These are phyloP conservation scores for Halcyon chelicuti DNA, from an alignment of 2,797 vertebrate species.

Conservation along the genomic window DNA sequence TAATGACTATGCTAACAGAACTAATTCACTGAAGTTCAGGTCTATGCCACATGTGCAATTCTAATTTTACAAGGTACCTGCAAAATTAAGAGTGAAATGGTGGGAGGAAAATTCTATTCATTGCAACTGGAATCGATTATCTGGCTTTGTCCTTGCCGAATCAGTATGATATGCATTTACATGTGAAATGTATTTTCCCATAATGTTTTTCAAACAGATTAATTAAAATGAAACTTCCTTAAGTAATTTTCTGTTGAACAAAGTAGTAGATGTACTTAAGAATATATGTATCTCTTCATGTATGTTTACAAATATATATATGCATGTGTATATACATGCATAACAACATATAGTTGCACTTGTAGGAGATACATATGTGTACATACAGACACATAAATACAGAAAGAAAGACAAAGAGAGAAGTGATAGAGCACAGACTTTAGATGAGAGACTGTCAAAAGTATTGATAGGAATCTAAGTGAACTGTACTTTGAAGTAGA, in stretches of 20 bases:
- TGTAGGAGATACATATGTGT: neutral
- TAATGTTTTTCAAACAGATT: neutral
- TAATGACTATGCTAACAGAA: constrained; percentile 14
- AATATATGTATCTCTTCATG: neutral
- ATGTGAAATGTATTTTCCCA: neutral
- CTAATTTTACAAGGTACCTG: constrained; percentile 23
- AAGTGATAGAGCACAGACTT: neutral
- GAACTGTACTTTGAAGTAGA: neutral
- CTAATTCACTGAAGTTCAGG: neutral
- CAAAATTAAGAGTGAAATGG: neutral
- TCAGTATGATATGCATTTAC: neutral
- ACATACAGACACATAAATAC: neutral
- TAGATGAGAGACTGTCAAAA: neutral
- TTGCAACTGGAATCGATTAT: constrained; percentile 1
- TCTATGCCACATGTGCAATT: neutral
- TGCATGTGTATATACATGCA: neutral
- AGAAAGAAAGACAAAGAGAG: neutral
- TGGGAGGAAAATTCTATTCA: neutral
- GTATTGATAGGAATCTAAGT: neutral
- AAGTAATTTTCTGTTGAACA: neutral
- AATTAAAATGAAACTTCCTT: neutral
- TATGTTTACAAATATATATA: neutral
- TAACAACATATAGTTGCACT: neutral
- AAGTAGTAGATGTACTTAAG: neutral
- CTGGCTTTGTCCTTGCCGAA: neutral